Evolutionary conservation across 2,113 vertebrate genomes (phyloP).

Genomic region (Stegostoma tigrinum): DNA sequence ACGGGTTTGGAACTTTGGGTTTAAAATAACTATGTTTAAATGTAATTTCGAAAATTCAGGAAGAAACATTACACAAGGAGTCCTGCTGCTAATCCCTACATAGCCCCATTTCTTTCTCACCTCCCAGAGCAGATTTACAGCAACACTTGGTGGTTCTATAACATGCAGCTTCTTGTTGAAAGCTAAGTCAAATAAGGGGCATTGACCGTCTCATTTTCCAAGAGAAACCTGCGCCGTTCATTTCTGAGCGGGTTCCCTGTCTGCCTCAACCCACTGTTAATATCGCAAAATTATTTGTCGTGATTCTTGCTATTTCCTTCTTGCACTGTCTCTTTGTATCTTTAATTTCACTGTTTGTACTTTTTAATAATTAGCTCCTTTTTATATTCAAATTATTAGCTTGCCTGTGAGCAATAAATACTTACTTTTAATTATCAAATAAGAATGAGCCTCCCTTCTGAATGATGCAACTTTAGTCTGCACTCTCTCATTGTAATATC

Average conservation of each 20-base stretch:
- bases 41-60: neutral
- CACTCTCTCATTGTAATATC: neutral
- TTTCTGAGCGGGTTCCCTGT: neutral
- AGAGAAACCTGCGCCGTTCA: neutral
- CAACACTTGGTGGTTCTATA: neutral
- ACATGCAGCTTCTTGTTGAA: neutral
- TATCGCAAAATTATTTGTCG: neutral
- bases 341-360: neutral
- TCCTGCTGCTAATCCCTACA: neutral
- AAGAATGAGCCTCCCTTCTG: neutral
- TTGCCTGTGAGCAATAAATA: neutral
- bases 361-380: neutral
- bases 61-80: neutral
- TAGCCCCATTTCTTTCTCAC: neutral
- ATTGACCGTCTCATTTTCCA: neutral
- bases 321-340: neutral
- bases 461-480: neutral
- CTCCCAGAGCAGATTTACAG: neutral
- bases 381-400: neutral
- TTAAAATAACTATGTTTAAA: neutral
- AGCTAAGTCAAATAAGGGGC: neutral
- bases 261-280: neutral
- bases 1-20: neutral
- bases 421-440: neutral
- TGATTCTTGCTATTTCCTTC: neutral